Conservation (phyloP, 2,113 vertebrate species). For the Ceyx melanurus region DNA sequence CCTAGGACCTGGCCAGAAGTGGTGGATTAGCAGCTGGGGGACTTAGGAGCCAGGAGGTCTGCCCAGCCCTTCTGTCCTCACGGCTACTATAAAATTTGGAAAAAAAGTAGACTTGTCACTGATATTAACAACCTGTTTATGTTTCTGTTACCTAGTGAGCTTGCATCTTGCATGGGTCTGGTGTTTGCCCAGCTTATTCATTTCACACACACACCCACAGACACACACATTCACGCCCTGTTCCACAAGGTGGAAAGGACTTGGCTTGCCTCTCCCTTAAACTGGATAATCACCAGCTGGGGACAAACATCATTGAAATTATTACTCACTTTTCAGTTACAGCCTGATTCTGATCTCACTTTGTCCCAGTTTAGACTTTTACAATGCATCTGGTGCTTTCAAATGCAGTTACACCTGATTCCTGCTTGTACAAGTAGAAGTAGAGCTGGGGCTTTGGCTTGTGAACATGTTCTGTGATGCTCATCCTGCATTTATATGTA, state of each 20-base stretch:
- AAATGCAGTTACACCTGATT: background rate
- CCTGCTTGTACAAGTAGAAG: background rate
- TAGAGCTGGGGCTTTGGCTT: background rate
- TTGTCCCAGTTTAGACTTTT: background rate
- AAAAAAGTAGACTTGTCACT: background rate
- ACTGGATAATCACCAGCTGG: conserved; percentile 14
- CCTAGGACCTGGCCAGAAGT: background rate
- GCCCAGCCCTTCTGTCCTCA: background rate
- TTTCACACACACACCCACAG: conserved; percentile 37
- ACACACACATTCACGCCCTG: conserved; percentile 28
- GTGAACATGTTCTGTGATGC: background rate
- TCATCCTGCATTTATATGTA: background rate
- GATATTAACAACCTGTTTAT: background rate
- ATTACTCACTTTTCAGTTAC: conserved; percentile 3
- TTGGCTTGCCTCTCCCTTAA: conserved; percentile 55
- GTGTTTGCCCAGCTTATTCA: conserved; percentile 58
- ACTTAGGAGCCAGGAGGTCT: background rate
- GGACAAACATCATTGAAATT: conserved; percentile 45
- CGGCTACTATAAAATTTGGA: background rate
- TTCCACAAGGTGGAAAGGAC: conserved; percentile 46
- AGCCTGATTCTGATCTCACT: background rate
- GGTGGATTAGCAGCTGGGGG: background rate
- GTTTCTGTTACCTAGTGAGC: background rate
- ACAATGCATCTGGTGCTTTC: background rate
- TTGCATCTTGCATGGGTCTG: conserved; percentile 11